These are phyloP conservation scores for Ciconia boyciana DNA, from an alignment of 2,113 vertebrate genomes.

Conservation along the genomic window DNA sequence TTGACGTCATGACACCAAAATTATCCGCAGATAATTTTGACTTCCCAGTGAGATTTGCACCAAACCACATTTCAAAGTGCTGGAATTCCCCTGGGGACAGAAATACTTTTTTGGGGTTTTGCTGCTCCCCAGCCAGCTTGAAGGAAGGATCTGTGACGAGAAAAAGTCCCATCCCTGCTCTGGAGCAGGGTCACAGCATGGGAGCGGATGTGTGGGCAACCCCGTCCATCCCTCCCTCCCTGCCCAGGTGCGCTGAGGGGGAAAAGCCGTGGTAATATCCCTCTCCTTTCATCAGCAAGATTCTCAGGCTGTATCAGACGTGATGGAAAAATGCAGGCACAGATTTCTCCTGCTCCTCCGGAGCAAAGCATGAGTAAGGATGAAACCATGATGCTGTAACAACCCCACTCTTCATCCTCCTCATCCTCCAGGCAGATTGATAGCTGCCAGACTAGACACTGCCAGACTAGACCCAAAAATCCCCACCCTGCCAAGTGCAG, in stretches of 20 bases:
- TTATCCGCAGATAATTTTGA: neutral
- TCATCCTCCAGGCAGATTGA: neutral
- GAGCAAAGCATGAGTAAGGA: neutral
- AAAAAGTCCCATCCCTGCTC: neutral
- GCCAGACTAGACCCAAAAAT: neutral
- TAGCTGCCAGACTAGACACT: neutral
- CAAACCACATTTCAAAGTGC: neutral
- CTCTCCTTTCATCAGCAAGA: neutral
- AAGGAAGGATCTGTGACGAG: neutral
- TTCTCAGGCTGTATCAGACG: neutral
- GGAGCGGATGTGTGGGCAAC: accelerated
- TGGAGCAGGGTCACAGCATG: neutral
- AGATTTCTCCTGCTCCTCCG: neutral
- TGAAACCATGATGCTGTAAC: neutral
- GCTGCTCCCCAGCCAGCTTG: neutral
- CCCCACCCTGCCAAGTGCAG: neutral
- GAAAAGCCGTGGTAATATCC: neutral
- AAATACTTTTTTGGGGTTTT: neutral
- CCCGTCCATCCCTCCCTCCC: neutral
- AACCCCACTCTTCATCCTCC: neutral
- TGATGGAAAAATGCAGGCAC: accelerated
- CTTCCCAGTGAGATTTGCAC: neutral
- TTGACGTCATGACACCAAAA: neutral
- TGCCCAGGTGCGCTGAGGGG: too few relatives aligned
- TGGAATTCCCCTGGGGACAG: neutral